Evolutionary conservation across 2,888 invertebrate genomes (phyloP), one percentile per base, ranked within the genome.

Genomic region (Ferdinandea cuprea): DNA sequence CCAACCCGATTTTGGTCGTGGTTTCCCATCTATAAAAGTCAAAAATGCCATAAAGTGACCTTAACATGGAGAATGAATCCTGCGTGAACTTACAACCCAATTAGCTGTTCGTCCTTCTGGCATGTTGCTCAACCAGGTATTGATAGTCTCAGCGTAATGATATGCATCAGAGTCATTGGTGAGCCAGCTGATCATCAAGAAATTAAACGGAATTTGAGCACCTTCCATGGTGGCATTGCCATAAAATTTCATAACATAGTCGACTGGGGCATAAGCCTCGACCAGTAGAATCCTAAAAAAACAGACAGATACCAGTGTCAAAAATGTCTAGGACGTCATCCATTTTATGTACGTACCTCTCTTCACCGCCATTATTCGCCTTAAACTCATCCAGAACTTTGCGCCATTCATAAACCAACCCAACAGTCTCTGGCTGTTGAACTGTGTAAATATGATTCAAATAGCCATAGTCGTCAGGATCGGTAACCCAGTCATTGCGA

Each of bases 181-280:
- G 52, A 94, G 92, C 0, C 92, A 90, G 0, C 87, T 89, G 0
- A 95, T 92, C 78, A 94, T 92, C 54, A 92, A 89, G 87, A 95
- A 95, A 89, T 95, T 95, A 88, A 95, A 94, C 0, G 95, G 94
- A 11, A 94, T 91, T 78, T 92, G 92, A 0, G 93, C 92, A 0
- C 94, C 93, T 65, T 89, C 87, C 1, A 88, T 86, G 0, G 90
- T 91, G 0, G 86, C 91, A 69, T 91, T 91, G 28, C 93, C 94
- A 86, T 94, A 95, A 89, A 93, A 95, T 77, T 92, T 87, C 93
- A 94, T 93, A 0, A 93, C 92, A 86, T 91, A 90, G 1, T 89
- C 88, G 1, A 93, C 88, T 6, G 92, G 91, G 0, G 93, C 92
- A 86, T 94, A 94, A 0, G 92, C 93, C 88, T 95, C 94, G 0